A percentile compares a stretch with the other conserved stretches of the same genome.
Conservation (phyloP, 2,888 invertebrate species). For the Atrina japonica region DNA sequence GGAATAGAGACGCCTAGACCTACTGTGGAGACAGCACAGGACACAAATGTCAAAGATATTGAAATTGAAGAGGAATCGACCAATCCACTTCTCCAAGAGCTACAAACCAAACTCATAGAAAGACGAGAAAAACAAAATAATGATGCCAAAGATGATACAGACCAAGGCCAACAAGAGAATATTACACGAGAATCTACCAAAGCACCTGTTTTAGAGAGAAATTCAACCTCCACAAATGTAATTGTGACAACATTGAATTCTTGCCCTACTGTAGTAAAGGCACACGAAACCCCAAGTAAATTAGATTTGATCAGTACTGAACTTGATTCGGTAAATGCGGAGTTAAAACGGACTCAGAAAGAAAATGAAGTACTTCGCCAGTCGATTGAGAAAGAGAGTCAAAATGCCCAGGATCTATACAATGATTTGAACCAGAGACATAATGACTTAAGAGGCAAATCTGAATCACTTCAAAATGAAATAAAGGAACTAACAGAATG, state of each 20-base stretch:
- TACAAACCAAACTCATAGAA: constrained; percentile 30
- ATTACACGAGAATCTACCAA: not conserved
- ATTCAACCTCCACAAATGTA: no score
- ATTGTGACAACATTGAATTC: no score
- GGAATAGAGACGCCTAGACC: no score
- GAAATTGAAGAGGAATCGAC: constrained; percentile 19
- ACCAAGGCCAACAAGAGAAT: not conserved
- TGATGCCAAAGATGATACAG: not conserved
- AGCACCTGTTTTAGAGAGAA: not conserved
- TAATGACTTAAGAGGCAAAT: constrained; percentile 18
- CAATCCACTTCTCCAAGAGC: constrained; percentile 34
- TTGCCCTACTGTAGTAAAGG: no score
- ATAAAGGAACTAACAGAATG: constrained; percentile 37
- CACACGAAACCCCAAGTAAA: no score
- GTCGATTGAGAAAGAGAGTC: not conserved
- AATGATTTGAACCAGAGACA: constrained; percentile 32
- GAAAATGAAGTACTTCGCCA: not conserved
- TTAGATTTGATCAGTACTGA: not conserved
- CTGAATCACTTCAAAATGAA: constrained; percentile 41
- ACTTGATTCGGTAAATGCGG: not conserved
- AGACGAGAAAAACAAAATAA: constrained; percentile 11
- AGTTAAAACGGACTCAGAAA: not conserved
- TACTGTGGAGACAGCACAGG: no score
- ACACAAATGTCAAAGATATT: no score
- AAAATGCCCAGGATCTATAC: not conserved